A percentile compares a stretch with the other conserved stretches of the same genome.
Evolutionary conservation across 64 coral and sea anemone species (phyloP).

Genomic region (Exaiptasia diaphana): DNA sequence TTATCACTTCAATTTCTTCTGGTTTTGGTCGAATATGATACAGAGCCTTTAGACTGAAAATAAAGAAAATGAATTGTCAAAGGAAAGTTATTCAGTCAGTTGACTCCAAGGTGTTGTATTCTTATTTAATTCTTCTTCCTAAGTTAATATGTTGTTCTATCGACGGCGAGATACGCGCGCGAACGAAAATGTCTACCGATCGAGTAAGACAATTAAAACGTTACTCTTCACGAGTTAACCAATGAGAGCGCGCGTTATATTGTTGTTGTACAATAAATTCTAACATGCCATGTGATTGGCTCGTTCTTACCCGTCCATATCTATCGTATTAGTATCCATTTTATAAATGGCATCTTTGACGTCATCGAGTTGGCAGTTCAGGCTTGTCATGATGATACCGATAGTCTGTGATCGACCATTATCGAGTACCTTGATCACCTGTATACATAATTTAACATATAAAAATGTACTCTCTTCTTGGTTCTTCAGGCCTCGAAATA

Average conservation of each 20-base stretch:
- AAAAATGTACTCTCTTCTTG: neutral
- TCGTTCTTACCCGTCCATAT: constrained; percentile 83
- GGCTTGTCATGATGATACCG: constrained; percentile 92
- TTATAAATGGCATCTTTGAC: constrained; percentile 89
- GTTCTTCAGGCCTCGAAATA: no score
- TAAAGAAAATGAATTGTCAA: neutral
- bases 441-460: neutral
- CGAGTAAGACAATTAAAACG: no score
- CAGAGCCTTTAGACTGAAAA: constrained; percentile 72
- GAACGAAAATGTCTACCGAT: no score
- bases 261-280: no score
- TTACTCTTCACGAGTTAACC: no score
- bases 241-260: no score
- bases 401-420: constrained; percentile 88
- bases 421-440: constrained; percentile 88
- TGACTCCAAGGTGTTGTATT: no score
- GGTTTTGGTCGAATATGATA: constrained; percentile 90
- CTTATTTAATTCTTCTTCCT: no score
- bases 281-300: no score
- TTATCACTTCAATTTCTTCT: constrained; percentile 87
- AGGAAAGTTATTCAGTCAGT: no score
- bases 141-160: no score
- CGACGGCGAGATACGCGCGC: no score
- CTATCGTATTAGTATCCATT: constrained; percentile 88
- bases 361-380: constrained; percentile 87